These are phyloP conservation scores for Pogonophryne albipinna DNA, from an alignment of 2,797 vertebrate genomes.

Conservation along the genomic window DNA sequence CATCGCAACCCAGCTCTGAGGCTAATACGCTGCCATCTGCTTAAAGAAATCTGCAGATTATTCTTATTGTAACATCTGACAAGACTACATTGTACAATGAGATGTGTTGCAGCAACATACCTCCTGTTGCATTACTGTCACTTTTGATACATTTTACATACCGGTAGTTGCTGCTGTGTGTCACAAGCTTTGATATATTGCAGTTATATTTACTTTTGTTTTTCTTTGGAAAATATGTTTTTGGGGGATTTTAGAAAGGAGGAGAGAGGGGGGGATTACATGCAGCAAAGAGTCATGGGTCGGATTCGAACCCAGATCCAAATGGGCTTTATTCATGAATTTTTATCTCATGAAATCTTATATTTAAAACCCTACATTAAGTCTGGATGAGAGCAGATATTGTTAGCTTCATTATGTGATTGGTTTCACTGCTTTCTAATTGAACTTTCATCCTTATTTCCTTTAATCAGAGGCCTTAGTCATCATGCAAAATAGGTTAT, in stretches of 20 bases:
- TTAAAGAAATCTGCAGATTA: slow-evolving; percentile 8
- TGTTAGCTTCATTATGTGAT: slow-evolving; percentile 7
- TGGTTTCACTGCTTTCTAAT: not conserved
- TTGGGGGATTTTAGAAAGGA: too few relatives aligned
- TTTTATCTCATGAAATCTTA: too few relatives aligned
- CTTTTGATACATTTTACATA: not conserved
- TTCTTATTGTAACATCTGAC: slow-evolving; percentile 7
- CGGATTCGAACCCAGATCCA: too few relatives aligned
- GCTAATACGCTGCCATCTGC: slow-evolving; percentile 33
- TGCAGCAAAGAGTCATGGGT: too few relatives aligned
- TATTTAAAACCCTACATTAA: not conserved
- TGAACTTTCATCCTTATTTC: slow-evolving; percentile 12
- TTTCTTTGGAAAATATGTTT: too few relatives aligned
- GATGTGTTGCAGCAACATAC: not conserved
- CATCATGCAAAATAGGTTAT: slow-evolving; percentile 1
- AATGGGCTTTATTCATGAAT: too few relatives aligned
- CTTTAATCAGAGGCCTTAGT: slow-evolving; percentile 22
- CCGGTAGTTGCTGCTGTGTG: not conserved
- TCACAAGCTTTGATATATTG: too few relatives aligned
- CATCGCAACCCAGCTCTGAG: not conserved
- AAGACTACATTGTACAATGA: not conserved
- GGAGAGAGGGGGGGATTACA: too few relatives aligned
- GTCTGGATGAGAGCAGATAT: not conserved
- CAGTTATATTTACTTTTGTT: too few relatives aligned
- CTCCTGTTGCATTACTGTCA: not conserved